These are phyloP conservation scores for Bombus turneri DNA, from an alignment of 1,140 invertebrate genomes.

Conservation along the genomic window DNA sequence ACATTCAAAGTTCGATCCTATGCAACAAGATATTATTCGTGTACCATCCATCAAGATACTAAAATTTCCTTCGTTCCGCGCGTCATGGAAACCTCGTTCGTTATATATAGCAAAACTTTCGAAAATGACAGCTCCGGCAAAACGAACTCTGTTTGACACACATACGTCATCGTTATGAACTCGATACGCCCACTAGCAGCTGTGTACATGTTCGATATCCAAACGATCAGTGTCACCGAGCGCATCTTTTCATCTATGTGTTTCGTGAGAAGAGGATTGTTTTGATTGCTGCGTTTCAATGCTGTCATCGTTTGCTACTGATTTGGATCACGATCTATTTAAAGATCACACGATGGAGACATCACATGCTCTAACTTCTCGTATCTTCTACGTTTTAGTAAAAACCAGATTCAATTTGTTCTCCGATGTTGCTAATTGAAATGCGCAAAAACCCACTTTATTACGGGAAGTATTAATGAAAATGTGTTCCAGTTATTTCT, in stretches of 20 bases:
- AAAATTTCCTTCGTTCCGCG: neutral
- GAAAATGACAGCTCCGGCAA: slow-evolving; percentile 17
- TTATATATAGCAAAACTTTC: neutral
- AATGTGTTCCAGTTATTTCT: neutral
- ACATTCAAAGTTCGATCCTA: neutral
- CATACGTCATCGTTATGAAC: slow-evolving; percentile 19
- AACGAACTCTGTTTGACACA: neutral
- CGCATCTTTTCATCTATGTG: neutral
- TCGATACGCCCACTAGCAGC: slow-evolving; percentile 31
- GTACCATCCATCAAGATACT: slow-evolving; percentile 1
- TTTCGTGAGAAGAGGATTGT: neutral
- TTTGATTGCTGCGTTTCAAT: neutral
- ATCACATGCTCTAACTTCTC: neutral
- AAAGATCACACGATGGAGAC: too few relatives aligned
- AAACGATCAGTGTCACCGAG: slow-evolving; percentile 27
- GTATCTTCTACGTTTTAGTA: neutral
- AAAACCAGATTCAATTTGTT: neutral
- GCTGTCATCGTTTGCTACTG: neutral
- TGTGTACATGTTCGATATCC: neutral
- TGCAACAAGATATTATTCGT: slow-evolving; percentile 8
- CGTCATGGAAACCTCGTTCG: neutral
- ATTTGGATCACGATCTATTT: neutral
- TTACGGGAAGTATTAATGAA: neutral
- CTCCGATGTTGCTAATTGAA: neutral
- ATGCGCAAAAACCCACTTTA: neutral